Evolutionary conservation across 1,140 invertebrate species (phyloP), one percentile per base, ranked within the genome.

Genomic region (Magallana gigas): DNA sequence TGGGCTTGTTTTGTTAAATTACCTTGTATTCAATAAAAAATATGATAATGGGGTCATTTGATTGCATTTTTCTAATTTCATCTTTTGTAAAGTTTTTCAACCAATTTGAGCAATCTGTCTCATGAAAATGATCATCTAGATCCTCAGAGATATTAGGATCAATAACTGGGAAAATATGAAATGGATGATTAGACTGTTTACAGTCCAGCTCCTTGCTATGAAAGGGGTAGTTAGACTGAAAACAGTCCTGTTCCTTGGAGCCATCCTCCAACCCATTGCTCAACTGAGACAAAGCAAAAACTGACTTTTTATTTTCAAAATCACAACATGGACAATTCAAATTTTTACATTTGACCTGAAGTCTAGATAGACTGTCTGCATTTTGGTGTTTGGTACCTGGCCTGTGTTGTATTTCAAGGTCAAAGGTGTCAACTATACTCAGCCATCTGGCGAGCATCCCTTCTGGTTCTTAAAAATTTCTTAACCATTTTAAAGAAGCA

Each of bases 401-500:
- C 18, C 62, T 64, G 18, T 64, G 62, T 18, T 64, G 62, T 16
- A 64, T 64, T 18, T 64, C 1, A 64, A 64, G 18, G 18, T 64
- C 62, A 64, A 16, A 64, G 1, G 62, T 64, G 18, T 64, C 62
- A 16, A 64, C 14, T 18, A 1, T 18, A 14, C 14, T 64, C 62
- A 7, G 62, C 62, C 62, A 64, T 18, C 62, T 80, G 7, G 71
- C 71, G 11, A 80, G 12, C 71, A 80, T 80, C 7, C 71, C 71
- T 23, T 80, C 71, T n/a, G 71, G 71, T 80, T 80, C 71, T 23
- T 80, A 0, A 80, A 80, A 62, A 23, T 80, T 80, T 48, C 23
- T 80, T 23, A 80, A 80, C 71, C 71, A 80, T 36, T 18, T 80
- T 23, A 80, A 48, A 80, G 71, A 23, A 12, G 71, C 71, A 80